A percentile compares a stretch with the other conserved stretches of the same genome.
Evolutionary conservation across 2,888 invertebrate species (phyloP).

Genomic region (Dynastes tityus): DNA sequence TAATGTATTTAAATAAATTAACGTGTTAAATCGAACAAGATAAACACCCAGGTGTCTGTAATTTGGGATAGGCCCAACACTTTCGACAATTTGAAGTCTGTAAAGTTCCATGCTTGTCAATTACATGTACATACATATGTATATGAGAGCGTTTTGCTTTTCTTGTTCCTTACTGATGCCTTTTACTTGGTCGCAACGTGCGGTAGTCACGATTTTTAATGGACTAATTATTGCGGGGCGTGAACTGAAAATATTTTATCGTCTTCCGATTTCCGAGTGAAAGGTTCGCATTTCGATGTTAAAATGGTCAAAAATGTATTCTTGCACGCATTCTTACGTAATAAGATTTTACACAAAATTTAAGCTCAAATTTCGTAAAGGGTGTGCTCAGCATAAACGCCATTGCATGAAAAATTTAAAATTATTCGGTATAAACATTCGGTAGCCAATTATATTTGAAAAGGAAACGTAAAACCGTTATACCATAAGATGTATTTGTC

Average conservation of each 20-base stretch:
- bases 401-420: too few relatives aligned
- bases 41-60: constrained; percentile 28
- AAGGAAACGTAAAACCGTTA: not conserved
- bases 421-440: too few relatives aligned
- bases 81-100: constrained; percentile 38
- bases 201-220: constrained; percentile 42
- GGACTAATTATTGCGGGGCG: constrained; percentile 39
- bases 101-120: constrained; percentile 36
- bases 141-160: constrained; percentile 25
- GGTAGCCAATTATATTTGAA: not conserved
- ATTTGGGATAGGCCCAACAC: constrained; percentile 40
- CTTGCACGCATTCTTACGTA: constrained; percentile 1
- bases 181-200: constrained; percentile 36
- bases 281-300: constrained; percentile 35
- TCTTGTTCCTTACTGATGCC: constrained; percentile 36
- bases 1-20: constrained; percentile 45
- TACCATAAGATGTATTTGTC: too few relatives aligned
- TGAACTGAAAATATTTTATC: constrained; percentile 40
- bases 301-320: constrained; percentile 31
- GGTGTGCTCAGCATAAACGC: not conserved
- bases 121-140: constrained; percentile 7
- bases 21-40: constrained; percentile 26
- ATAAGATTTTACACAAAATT: not conserved
- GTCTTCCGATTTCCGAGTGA: constrained; percentile 44
- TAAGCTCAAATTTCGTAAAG: not conserved